phyloP scores from a whole-genome alignment of 2,797 vertebrate genomes.

The Bradypus variegatus region DNA sequence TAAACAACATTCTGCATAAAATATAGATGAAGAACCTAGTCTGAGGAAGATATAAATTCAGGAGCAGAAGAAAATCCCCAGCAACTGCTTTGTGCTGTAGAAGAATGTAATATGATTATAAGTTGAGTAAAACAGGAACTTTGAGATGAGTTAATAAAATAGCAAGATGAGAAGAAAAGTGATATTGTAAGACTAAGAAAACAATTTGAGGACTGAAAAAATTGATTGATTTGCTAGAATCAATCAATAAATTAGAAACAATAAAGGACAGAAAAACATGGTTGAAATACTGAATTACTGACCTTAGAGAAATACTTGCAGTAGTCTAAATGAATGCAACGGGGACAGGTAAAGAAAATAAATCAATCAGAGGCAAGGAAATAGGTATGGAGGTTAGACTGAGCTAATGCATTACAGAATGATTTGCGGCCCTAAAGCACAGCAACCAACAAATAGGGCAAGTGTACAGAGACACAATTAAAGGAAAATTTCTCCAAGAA shows the following conservation, averaged over 20 bases:
- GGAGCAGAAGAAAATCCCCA: background rate
- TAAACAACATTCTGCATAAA: background rate
- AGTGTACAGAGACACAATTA: background rate
- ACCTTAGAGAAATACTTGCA: background rate
- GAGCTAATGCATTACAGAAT: fast-evolving
- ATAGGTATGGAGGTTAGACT: fast-evolving
- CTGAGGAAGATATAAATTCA: background rate
- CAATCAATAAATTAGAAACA: no score
- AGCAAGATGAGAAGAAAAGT: background rate
- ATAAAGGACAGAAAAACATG: background rate
- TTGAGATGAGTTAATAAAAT: background rate
- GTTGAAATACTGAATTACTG: background rate
- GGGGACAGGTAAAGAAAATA: background rate
- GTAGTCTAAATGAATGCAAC: background rate
- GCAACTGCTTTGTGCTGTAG: background rate
- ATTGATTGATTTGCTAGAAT: background rate
- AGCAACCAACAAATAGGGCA: background rate
- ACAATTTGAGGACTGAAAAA: background rate
- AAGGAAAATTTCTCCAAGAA: background rate
- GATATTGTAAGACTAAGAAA: background rate
- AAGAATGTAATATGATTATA: background rate
- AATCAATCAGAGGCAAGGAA: background rate
- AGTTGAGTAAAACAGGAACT: background rate
- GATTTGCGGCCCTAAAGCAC: background rate
- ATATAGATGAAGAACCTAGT: background rate